These are phyloP conservation scores for Paratrypauchen microcephalus DNA, from an alignment of 2,797 vertebrate species.

Conservation along the genomic window DNA sequence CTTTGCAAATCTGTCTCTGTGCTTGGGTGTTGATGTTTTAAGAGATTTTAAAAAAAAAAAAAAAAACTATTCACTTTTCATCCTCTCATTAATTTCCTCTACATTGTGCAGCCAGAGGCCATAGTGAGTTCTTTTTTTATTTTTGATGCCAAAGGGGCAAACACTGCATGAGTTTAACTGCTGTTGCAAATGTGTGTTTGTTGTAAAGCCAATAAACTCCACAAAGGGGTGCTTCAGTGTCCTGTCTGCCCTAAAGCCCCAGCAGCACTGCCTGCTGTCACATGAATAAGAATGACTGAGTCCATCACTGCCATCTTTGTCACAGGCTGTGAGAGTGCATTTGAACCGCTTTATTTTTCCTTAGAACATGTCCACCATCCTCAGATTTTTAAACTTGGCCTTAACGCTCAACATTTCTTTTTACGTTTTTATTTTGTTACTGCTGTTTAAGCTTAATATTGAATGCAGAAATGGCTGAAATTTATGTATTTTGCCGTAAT, in stretches of 20 bases:
- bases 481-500: slow-evolving; percentile 41
- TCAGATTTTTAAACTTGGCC: slow-evolving; percentile 62
- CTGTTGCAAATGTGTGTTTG: slow-evolving; percentile 59
- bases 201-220: slow-evolving; percentile 59
- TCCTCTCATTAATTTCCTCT: slow-evolving; percentile 53
- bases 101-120: slow-evolving; percentile 64
- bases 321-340: not conserved
- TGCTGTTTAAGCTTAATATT: slow-evolving; percentile 23
- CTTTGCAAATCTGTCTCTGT: slow-evolving; percentile 60
- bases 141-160: slow-evolving; percentile 47
- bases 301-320: too few species aligned
- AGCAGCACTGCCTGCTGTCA: slow-evolving; percentile 36
- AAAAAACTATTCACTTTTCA: slow-evolving; percentile 36
- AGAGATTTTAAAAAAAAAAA: slow-evolving; percentile 49
- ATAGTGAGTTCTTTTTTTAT: slow-evolving; percentile 47
- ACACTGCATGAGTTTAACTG: slow-evolving; percentile 74
- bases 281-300: not conserved
- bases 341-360: slow-evolving; percentile 22
- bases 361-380: slow-evolving; percentile 7
- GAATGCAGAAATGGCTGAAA: slow-evolving; percentile 30
- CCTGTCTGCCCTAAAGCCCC: slow-evolving; percentile 27
- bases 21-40: slow-evolving; percentile 72
- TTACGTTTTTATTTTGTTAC: slow-evolving; percentile 22
- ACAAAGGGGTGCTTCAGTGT: slow-evolving; percentile 46
- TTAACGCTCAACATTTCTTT: slow-evolving; percentile 55